A percentile compares a stretch with the other conserved stretches of the same genome.
Conservation (phyloP, 2,797 vertebrate species). For the Hyperoplus lanceolatus region DNA sequence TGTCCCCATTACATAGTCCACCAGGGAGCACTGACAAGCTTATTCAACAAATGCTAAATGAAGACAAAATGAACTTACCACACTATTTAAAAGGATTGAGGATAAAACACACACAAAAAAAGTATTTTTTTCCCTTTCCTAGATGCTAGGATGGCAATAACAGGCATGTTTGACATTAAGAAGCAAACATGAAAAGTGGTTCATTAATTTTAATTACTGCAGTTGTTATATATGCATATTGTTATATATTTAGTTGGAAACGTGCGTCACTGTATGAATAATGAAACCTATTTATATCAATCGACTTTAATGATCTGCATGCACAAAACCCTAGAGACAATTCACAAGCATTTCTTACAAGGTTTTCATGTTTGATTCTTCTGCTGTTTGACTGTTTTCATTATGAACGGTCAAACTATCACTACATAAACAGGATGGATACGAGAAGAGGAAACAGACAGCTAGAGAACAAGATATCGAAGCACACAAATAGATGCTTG, state of each 20-base stretch:
- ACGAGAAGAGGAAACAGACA: not conserved
- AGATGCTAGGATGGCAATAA: not conserved
- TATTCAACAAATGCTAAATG: too few species aligned
- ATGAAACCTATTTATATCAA: not conserved
- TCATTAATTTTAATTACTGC: not conserved
- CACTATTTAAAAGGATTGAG: too few species aligned
- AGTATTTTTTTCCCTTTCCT: too few species aligned
- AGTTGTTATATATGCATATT: too few species aligned
- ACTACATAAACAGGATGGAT: not conserved
- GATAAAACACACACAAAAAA: too few species aligned
- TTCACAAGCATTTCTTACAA: not conserved
- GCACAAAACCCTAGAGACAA: not conserved
- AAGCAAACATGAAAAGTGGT: too few species aligned
- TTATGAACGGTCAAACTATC: not conserved
- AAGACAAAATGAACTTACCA: too few species aligned
- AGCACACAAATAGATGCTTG: not conserved
- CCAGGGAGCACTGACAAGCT: too few species aligned
- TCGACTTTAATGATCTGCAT: not conserved
- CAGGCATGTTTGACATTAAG: not conserved
- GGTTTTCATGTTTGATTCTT: not conserved
- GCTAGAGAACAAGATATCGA: not conserved
- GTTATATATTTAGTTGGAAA: not conserved
- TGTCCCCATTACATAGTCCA: too few species aligned
- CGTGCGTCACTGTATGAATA: not conserved
- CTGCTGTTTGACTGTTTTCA: not conserved